Evolutionary conservation across 1,140 invertebrate genomes (phyloP), one percentile per base, ranked within the genome.

Genomic region (Goniozus legneri): DNA sequence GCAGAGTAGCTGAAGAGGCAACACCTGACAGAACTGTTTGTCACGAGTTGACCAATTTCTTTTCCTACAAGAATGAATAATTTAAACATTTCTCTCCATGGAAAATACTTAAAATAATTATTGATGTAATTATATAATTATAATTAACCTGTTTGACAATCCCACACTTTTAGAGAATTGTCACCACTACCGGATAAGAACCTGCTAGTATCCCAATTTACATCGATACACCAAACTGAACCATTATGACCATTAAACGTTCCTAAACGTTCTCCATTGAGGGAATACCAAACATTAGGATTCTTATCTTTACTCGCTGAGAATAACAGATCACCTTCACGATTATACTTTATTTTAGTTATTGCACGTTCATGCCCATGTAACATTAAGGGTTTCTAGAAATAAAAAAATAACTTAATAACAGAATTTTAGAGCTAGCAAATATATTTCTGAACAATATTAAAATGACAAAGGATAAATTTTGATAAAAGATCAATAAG

Each of bases 341-440:
- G 80, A 68, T 97, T 99, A 71, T 98, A 98, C 73, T 96, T 97
- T 37, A 99, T 96, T 77, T 97, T 90, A 19, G 97, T 99, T 52
- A 99, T 96, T 27, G 97, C 87, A 86, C 97, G 89, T 70, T 97
- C 93, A 76, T 99, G 97, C 62, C 97, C 97, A 75, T 99, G 95
- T 37, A 98, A 82, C 84, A 97, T 89, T 55, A 98, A 77, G 35
- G 96, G 95, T 87, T 95, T 96, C 96, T 89, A 66, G 14, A 77
- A 76, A 27, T 19, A 21, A 4, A 14, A 13, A 42, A 37, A 8
- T 3, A 15, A 15, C 16, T 8, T 22, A 13, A 2, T 13, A 22
- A 20, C n/a, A n/a, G n/a, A n/a, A n/a, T n/a, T n/a, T n/a, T n/a
- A 34, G 1, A 39, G 1, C 13, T 10, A 40, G 6, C 8, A 14